phyloP scores from a whole-genome alignment of 2,113 vertebrate genomes.

The Scophthalmus maximus region DNA sequence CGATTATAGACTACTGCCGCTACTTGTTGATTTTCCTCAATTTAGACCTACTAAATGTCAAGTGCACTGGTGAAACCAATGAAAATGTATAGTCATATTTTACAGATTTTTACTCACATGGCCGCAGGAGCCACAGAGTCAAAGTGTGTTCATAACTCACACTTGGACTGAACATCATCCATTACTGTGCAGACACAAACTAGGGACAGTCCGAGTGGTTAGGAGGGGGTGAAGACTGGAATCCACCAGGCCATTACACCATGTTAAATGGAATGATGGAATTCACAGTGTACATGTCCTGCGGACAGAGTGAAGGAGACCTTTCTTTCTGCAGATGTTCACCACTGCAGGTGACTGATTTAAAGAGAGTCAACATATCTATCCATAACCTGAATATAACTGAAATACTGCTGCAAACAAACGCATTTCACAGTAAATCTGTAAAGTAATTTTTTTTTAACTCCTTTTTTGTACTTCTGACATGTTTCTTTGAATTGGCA shows the following conservation, averaged over 20 bases:
- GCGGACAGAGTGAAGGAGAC: not conserved
- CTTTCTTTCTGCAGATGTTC: not conserved
- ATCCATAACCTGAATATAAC: not conserved
- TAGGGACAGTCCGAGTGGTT: slow-evolving; percentile 3
- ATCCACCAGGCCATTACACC: not conserved
- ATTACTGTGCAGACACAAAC: slow-evolving; percentile 15
- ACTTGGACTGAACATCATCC: slow-evolving; percentile 25
- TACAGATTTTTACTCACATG: not conserved
- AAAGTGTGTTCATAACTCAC: slow-evolving; percentile 11
- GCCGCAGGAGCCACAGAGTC: not conserved
- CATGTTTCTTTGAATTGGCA: not conserved
- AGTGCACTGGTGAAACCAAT: too few species aligned
- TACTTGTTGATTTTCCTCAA: too few species aligned
- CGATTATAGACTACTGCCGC: too few species aligned
- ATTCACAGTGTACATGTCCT: not conserved
- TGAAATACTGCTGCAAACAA: not conserved
- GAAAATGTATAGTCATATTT: too few species aligned
- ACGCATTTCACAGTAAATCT: not conserved
- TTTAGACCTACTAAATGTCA: not conserved
- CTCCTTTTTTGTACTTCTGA: too few species aligned
- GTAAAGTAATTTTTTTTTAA: not conserved
- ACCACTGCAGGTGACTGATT: not conserved
- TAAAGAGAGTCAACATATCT: too few species aligned
- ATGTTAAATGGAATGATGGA: not conserved
- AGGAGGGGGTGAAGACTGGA: slow-evolving; percentile 8